Base-by-base conservation (phyloP, 2,113 vertebrate genomes). In the Triplophysa siluroides region DNA sequence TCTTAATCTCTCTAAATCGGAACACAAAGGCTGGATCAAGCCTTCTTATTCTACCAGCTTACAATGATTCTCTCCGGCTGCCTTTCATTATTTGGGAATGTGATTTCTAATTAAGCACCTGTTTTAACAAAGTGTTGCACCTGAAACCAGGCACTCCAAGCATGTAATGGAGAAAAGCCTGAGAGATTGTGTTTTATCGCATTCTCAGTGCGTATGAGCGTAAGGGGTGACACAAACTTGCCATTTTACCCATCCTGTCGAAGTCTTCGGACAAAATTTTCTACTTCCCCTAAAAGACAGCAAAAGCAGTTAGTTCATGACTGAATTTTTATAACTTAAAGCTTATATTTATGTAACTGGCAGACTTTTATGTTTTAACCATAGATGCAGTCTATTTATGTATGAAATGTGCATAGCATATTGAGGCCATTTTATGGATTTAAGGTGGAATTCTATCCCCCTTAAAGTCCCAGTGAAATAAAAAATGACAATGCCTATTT, bases 21-120 rank as follows among this genome's bases (percentile, higher is more conserved):
- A 70, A 33, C 88, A 90, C 87, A 90, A 88, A 90, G 86, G 84
- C 86, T 56, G 84, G 83, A 88, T 91, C 86, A 91, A 85, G 84
- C 84, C 79, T 84, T 84, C 66, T 88, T 86, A 85, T 86, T 86
- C 88, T 84, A 87, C 88, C 88, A 89, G 86, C 86, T 89, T 85
- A 90, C 85, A 89, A 82, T 82, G 78, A 78, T 85, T 88, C 41
- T 86, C 79, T 67, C 81, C 82, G 56, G 47, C 62, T 85, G 87
- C 87, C 82, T 80, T 79, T 67, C 21, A 26, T 78, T 61, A 74
- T 74, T 61, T 74, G 71, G 41, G 11, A 50, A 38, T 78, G 41
- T 73, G 47, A 21, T 84, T 80, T 85, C 81, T 86, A 88, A 89
- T 89, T 88, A 89, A 87, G 83, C 88, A 88, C 89, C 89, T 91